These are phyloP conservation scores for Lycophotia porphyrea DNA, from an alignment of 2,888 invertebrate genomes.

Conservation along the genomic window DNA sequence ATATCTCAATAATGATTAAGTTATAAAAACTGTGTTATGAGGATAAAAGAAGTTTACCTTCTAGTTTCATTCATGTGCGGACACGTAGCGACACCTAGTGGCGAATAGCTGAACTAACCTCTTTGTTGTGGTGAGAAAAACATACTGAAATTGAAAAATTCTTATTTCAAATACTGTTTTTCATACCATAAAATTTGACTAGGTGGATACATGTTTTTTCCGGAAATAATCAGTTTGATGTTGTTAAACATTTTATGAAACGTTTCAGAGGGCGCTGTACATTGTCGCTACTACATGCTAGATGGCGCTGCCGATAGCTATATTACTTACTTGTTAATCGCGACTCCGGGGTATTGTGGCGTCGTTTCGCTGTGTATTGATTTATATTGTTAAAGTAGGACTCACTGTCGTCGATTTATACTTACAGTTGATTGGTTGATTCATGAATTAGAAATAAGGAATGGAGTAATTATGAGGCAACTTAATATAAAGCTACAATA, in stretches of 20 bases:
- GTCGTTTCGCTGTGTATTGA: slow-evolving; percentile 44
- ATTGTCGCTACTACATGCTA: slow-evolving; percentile 52
- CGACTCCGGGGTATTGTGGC: slow-evolving; percentile 1
- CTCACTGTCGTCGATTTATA: slow-evolving; percentile 25
- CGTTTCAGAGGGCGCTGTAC: slow-evolving; percentile 7
- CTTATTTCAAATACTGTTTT: accelerated
- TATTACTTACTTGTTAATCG: not conserved
- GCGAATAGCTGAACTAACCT: slow-evolving; percentile 53
- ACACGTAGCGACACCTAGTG: slow-evolving; percentile 62
- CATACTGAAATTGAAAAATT: not conserved
- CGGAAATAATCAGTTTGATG: not conserved
- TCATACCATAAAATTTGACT: not conserved
- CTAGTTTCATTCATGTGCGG: not conserved
- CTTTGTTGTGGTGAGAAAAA: not conserved
- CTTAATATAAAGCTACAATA: not conserved
- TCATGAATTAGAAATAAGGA: slow-evolving; percentile 26
- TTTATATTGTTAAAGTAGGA: slow-evolving; percentile 29
- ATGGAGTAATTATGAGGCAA: slow-evolving; percentile 5
- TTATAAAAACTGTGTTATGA: not conserved
- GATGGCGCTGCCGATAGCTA: slow-evolving; percentile 59
- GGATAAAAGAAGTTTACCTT: not conserved
- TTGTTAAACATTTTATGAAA: not conserved
- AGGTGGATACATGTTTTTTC: not conserved
- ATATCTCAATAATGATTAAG: not conserved
- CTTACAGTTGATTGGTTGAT: slow-evolving; percentile 41